phyloP scores from a whole-genome alignment of 2,113 vertebrate genomes.

The Microcebus jonahi region DNA sequence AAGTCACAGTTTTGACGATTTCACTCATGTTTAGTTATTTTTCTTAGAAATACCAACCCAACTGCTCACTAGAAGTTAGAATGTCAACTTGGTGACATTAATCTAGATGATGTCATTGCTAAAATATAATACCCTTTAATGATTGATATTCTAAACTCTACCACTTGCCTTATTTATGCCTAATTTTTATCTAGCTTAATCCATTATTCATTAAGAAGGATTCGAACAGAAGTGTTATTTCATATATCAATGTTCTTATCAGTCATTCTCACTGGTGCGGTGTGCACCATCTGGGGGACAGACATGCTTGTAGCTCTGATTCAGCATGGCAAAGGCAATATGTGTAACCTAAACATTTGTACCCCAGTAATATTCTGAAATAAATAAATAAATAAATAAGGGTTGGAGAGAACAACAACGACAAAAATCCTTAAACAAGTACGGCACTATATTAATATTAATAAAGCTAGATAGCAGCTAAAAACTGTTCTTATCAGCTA shows the following conservation, averaged over 20 bases:
- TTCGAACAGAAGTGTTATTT: not conserved
- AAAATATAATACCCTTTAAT: conserved; percentile 1
- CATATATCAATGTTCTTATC: not conserved
- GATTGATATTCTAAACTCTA: not conserved
- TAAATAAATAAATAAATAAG: too few species aligned
- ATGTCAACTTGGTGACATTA: not conserved
- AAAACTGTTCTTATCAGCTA: not conserved
- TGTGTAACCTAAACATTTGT: too few species aligned
- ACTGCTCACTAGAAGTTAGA: not conserved
- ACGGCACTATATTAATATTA: too few species aligned
- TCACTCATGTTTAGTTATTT: not conserved
- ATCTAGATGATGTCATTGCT: not conserved
- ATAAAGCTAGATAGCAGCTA: too few species aligned
- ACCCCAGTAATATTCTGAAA: too few species aligned
- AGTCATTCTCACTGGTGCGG: not conserved
- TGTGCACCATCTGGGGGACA: too few species aligned
- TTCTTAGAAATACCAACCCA: not conserved
- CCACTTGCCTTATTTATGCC: not conserved
- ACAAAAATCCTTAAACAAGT: too few species aligned
- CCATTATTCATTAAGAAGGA: not conserved
- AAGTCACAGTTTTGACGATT: not conserved
- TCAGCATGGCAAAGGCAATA: too few species aligned
- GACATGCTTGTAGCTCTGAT: too few species aligned
- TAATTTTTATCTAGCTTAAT: not conserved
- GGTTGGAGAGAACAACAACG: too few species aligned